Evolutionary conservation across 2,797 vertebrate genomes (phyloP), one percentile per base, ranked within the genome.

Genomic region (Glyptemys insculpta): DNA sequence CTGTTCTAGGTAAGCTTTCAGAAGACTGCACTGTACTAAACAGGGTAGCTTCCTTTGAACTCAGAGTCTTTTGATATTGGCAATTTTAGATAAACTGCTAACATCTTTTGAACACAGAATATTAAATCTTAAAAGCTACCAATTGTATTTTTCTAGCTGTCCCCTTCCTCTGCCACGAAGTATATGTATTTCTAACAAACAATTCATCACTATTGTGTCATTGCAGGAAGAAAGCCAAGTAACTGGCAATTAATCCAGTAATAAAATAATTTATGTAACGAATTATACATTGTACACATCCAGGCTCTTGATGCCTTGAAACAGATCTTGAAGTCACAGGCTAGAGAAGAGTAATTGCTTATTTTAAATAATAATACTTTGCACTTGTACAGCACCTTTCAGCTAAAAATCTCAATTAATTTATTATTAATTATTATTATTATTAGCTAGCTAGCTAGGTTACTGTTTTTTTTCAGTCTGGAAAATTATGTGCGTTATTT

Each of bases 221-320:
- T 76, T 82, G 79, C 31, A 92, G 41, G 85, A 86, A 94, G 85
- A 76, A 94, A 89, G 83, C 85, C 79, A 52, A 83, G 86, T 89
- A 94, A 87, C 57, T 92, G 41, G 81, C 81, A 95, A 89, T 92
- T 82, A 91, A 93, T 87, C 84, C 79, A 79, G 83, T 85, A 79
- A 81, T 52, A 92, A 90, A 94, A 89, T 53, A 14, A 80, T 78
- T 57, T 88, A 52, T 86, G 76, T 59, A 83, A 89, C 80, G 86
- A 93, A 95, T 89, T 86, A 57, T 44, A 83, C 92, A 83, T 79
- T 93, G 87, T 79, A 89, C 37, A 29, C 49, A 72, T 83, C 50
- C 62, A 83, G 79, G 76, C 89, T 93, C 81, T 76, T 85, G 54
- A 80, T 91, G 90, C 85, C 83, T 83, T 86, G 87, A 86, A 94